Percentiles rank a stretch among this genome's conserved stretches.
Conservation (phyloP, 2,797 vertebrate species). For the Phoebastria nigripes region DNA sequence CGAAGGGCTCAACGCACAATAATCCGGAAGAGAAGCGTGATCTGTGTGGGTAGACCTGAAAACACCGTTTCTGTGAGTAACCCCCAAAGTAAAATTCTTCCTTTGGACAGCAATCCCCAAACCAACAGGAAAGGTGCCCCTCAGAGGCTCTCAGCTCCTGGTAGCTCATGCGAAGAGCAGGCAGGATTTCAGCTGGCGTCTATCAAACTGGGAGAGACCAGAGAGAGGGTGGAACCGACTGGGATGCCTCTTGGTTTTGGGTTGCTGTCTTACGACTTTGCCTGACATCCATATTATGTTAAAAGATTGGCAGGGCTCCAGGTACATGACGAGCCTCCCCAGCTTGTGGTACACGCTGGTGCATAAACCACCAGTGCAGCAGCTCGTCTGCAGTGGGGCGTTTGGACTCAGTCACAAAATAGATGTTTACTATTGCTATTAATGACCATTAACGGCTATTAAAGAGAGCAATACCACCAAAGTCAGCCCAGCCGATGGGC, state of each 20-base stretch:
- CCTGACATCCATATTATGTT: too few relatives aligned
- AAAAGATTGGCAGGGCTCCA: background rate
- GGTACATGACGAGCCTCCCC: background rate
- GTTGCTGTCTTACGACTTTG: too few relatives aligned
- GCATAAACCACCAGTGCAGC: background rate
- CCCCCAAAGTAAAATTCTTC: background rate
- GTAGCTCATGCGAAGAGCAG: background rate
- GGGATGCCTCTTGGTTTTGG: background rate
- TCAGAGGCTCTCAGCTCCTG: background rate
- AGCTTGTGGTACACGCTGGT: background rate
- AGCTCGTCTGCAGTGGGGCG: background rate
- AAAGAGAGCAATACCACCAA: background rate
- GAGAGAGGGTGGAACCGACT: background rate
- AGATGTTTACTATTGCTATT: background rate
- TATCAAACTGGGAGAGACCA: background rate
- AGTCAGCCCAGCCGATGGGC: background rate
- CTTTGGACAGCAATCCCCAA: background rate
- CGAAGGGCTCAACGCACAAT: fast-evolving
- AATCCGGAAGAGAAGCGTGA: background rate
- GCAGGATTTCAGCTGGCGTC: background rate
- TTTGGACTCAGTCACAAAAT: background rate
- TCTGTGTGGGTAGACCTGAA: background rate
- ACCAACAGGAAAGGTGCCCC: background rate
- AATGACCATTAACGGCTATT: background rate
- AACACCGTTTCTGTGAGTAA: background rate